Base-by-base conservation (phyloP, 92 coral and sea anemone genomes). In the Epizoanthus scotinus region DNA sequence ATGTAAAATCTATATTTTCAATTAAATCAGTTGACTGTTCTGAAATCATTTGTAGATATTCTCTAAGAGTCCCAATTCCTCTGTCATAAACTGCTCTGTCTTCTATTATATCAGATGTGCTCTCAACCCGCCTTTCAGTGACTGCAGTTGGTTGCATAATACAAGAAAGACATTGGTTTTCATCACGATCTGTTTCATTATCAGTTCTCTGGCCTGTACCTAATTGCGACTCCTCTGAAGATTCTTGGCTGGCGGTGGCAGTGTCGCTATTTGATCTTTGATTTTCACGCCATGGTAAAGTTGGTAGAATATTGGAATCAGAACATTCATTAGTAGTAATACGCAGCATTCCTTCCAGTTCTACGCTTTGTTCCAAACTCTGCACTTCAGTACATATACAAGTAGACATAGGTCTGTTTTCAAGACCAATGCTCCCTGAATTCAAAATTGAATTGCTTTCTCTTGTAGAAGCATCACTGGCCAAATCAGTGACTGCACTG, bases 11-110 rank as follows among this genome's bases (percentile, higher is more conserved):
- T 10, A 67, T 24, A 57, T 75, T 75, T 59, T 75, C 81, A 75
- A 75, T 59, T 22, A 58, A 53, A 27, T 59, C 54, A 25, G 42
- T 66, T 34, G 81, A 36, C 67, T 75, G 81, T 75, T 54, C 62
- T 75, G 81, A 57, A 40, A 75, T 75, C 31, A 40, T n/a, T 6
- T 75, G 68, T n/a, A 75, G 54, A 7, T 75, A 56, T 8, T 59
- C 54, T 20, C 40, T 66, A 59, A 75, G 81, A 20, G 68, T 25
- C 40, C 22, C 68, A 56, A 75, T 21, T 75, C 58, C 68, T 59
- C 61, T 52, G 40, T 73, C 29, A 73, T n/a, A 31, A 38, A 21
- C 36, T 34, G 1, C 52, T 36, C 38, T 63, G 55, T 55, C 57
- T 73, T 18, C 15, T 56, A 49, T 29, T 24, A 24, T 20, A 22